phyloP scores from a whole-genome alignment of 1,140 invertebrate species.

The Micrasema minimum region DNA sequence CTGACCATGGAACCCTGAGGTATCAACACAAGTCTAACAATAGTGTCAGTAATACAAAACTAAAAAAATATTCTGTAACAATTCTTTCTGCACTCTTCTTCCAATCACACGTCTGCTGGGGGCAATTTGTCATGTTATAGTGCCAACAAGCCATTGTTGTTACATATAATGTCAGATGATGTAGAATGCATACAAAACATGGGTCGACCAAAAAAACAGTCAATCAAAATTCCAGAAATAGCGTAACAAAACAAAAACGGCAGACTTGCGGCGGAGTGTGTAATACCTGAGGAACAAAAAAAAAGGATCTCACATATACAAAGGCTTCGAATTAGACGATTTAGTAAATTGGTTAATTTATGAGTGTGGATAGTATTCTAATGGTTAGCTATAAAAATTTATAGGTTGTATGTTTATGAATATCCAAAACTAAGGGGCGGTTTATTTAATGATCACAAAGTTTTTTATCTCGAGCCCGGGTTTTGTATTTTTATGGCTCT shows the following conservation, averaged over 20 bases:
- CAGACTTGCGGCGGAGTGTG: constrained; percentile 1
- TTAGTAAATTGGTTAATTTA: constrained; percentile 34
- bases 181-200: constrained; percentile 6
- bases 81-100: constrained; percentile 17
- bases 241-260: constrained; percentile 25
- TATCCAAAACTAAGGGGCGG: constrained; percentile 4
- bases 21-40: background rate
- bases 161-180: background rate
- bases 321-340: constrained; percentile 15
- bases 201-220: constrained; percentile 6
- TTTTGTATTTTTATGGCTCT: too few species aligned
- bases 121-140: constrained; percentile 22
- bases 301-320: constrained; percentile 11
- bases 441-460: background rate
- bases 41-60: background rate
- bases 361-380: constrained; percentile 26
- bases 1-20: too few species aligned
- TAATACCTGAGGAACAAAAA: constrained; percentile 5
- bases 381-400: constrained; percentile 16
- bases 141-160: constrained; percentile 25
- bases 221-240: constrained; percentile 30
- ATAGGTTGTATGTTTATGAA: constrained; percentile 23
- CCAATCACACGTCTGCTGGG: constrained; percentile 6
- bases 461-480: too few species aligned
- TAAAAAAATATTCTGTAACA: background rate